phyloP scores from a whole-genome alignment of 2,113 vertebrate species.

The Saccopteryx leptura region DNA sequence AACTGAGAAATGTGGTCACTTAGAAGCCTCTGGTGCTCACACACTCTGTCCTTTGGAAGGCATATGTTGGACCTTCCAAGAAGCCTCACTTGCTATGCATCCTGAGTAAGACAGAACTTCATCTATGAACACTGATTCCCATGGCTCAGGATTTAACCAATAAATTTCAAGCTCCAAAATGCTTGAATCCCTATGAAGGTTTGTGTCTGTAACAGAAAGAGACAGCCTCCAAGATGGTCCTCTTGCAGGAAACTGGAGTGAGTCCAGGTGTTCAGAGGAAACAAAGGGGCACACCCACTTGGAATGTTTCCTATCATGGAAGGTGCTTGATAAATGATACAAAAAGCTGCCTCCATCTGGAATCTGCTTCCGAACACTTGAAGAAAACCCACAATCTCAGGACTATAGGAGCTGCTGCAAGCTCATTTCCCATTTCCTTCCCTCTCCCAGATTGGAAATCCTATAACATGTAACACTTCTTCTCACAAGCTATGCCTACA shows the following conservation, averaged over 20 bases:
- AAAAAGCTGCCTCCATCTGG: background rate
- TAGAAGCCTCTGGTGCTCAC: background rate
- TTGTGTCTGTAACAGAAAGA: slow-evolving; percentile 12
- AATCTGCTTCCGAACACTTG: background rate
- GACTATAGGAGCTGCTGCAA: background rate
- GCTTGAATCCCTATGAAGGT: background rate
- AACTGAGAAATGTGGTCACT: background rate
- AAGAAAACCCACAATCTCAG: background rate
- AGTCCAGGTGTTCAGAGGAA: background rate
- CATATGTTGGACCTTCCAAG: background rate
- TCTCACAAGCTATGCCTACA: background rate
- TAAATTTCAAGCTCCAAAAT: slow-evolving; percentile 7
- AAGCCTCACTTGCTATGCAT: background rate
- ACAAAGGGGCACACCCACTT: background rate
- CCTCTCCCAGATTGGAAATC: background rate
- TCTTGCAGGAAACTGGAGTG: background rate
- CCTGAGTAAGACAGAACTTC: background rate
- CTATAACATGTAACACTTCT: background rate
- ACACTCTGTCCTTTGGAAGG: background rate
- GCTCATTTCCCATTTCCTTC: background rate
- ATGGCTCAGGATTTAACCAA: background rate
- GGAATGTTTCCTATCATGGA: background rate
- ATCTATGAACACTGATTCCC: background rate
- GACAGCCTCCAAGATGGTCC: background rate
- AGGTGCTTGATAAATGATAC: background rate